Evolutionary conservation across 2,797 vertebrate species (phyloP).

Genomic region (Melanotaenia nigrans): DNA sequence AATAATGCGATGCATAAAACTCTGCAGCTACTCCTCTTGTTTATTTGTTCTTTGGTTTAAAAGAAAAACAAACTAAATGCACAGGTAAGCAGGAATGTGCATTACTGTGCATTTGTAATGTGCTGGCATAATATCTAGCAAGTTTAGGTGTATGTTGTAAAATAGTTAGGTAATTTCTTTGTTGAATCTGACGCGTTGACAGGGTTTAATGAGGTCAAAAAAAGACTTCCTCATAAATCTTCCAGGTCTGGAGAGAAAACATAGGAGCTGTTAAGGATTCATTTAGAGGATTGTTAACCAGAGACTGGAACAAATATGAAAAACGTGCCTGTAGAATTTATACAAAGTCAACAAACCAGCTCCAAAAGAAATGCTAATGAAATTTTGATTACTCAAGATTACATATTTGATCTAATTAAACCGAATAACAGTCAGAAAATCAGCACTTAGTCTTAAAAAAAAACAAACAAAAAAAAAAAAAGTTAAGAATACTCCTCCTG

Average conservation of each 20-base stretch:
- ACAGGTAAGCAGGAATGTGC: too few species aligned
- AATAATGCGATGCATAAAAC: not conserved
- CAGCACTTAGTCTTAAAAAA: not conserved
- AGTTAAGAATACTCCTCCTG: not conserved
- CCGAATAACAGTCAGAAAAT: not conserved
- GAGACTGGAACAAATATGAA: not conserved
- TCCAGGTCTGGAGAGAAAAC: too few species aligned
- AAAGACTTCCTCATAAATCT: not conserved
- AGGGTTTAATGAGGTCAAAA: not conserved
- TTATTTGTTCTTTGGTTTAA: not conserved
- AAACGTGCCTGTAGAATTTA: not conserved
- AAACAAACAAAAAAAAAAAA: not conserved
- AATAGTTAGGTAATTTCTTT: not conserved
- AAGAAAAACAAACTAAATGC: too few species aligned
- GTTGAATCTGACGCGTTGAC: not conserved
- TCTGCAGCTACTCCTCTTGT: not conserved
- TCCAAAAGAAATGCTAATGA: constrained; percentile 1
- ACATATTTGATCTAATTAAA: not conserved
- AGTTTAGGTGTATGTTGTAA: not conserved
- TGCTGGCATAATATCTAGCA: too few species aligned
- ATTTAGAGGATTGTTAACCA: not conserved
- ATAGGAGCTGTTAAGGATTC: not conserved
- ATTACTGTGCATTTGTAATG: too few species aligned
- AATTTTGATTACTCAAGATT: not conserved
- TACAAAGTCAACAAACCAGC: not conserved